These are phyloP conservation scores for Platerodrilus igneus DNA, from an alignment of 2,888 invertebrate genomes.

Conservation along the genomic window DNA sequence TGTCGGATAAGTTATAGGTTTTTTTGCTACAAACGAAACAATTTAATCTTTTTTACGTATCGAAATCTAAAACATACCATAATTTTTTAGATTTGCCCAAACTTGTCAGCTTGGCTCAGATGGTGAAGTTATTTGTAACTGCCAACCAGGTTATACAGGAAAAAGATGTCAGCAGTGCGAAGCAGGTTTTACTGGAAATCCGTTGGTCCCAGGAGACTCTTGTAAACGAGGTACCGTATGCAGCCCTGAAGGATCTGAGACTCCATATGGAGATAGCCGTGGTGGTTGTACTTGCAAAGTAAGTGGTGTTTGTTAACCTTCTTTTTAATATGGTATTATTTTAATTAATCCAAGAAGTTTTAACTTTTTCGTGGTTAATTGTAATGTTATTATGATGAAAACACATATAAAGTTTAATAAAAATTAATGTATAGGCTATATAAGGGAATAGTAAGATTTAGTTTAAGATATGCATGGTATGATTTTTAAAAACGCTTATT, in stretches of 20 bases:
- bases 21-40: too few species aligned
- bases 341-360: too few species aligned
- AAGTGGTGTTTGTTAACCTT: slow-evolving; percentile 31
- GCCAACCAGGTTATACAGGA: slow-evolving; percentile 73
- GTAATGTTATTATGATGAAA: too few species aligned
- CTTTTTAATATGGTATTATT: slow-evolving; percentile 9
- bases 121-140: slow-evolving; percentile 74
- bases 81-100: slow-evolving; percentile 64
- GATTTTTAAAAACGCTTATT: too few species aligned
- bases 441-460: too few species aligned
- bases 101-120: slow-evolving; percentile 72
- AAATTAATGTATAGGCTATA: too few species aligned
- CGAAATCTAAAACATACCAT: too few species aligned
- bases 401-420: too few species aligned
- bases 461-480: too few species aligned
- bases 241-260: slow-evolving; percentile 69
- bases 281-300: slow-evolving; percentile 70
- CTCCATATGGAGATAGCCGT: slow-evolving; percentile 42
- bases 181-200: slow-evolving; percentile 76
- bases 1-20: too few species aligned
- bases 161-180: slow-evolving; percentile 74
- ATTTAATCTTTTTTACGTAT: too few species aligned
- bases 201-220: slow-evolving; percentile 66
- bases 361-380: too few species aligned
- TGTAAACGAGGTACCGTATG: slow-evolving; percentile 62